Base-by-base conservation (phyloP, 2,113 vertebrate genomes). In the Polypterus senegalus region DNA sequence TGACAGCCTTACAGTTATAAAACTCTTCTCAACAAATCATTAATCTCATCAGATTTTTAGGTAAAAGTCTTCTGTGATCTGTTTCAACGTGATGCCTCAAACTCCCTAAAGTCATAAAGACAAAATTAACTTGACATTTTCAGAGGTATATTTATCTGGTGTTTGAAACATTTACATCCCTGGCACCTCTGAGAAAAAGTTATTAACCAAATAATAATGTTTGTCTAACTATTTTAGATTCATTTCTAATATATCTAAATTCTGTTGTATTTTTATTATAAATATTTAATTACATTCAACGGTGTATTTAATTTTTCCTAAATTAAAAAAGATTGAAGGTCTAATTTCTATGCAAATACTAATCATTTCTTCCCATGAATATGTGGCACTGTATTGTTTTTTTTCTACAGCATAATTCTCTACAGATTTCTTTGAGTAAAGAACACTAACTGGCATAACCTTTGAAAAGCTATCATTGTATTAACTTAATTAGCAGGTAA, bases 261-360 rank as follows among this genome's bases (percentile, higher is more conserved):
- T 76, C 73, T 52, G 7, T 52, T 52, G 10, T 72, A 74, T 75
- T 69, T 48, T 55, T 44, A 67, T 72, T 72, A 81, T 81, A 74
- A 80, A 83, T 78, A 76, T 74, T 77, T 79, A 74, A 81, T 81
- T 77, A 74, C 70, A 77, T 65, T 65, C 66, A 68, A 74, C 71
- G 79, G 73, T 71, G 65, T 68, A 70, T 80, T 77, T 77, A 69
- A 79, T 81, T 76, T 72, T 58, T 67, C 68, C 62, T 67, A 48
- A 64, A 78, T 73, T 54, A 66, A 60, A 61, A 66, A 66, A 66
- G 62, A 72, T 46, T 63, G 64, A 79, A 80, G 64, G 74, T 76
- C 75, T 84, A 83, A 84, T 80, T 70, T 79, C 75, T 80, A 80
- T 76, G 83, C 80, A 85, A 87, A 87, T 82, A 85, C 80, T 75